Evolutionary conservation across 2,113 vertebrate genomes (phyloP), one percentile per base, ranked within the genome.

Genomic region (Phalacrocorax aristotelis): DNA sequence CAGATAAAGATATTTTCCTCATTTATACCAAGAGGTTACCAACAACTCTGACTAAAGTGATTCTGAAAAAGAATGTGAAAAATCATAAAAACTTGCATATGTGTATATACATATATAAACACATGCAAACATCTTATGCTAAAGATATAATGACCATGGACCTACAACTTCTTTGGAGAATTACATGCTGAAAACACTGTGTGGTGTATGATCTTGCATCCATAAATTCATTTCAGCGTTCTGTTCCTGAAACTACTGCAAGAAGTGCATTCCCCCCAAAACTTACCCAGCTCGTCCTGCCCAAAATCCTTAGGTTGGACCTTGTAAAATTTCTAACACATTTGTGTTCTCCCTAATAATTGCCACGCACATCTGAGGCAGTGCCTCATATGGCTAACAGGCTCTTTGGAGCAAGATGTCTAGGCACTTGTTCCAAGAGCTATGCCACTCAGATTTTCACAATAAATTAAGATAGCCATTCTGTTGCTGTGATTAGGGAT

Each of bases 61-160:
- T 27, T 52, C 29, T 38, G 20, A 69, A 58, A 70, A 34, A 74
- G 2, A 86, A 27, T 0, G 0, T 3, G 12, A 15, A 51, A 81
- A 51, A 55, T 0, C 1, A 15, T 13, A 18, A 25, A 40, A 25
- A n/a, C 15, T 42, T 25, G 4, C 5, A 13, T 40, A 44, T 6
- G 7, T 6, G 5, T 18, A 2, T 38, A 22, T 11, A 42, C 2
- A 11, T 17, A 38, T 4, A 40, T 34, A 38, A 69, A 48, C 26
- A n/a, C 0, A 7, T 7, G 17, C 6, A 26, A 74, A 26, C 8
- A 48, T n/a, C 17, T 66, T 22, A 22, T 10, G 38, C 4, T 13
- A 11, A 62, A 57, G 27, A 30, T 3, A 70, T 13, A 29, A 20
- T 1, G 8, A 38, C 9, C 27, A 7, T 0, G 1, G 34, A 36